phyloP scores from a whole-genome alignment of 2,888 invertebrate species.

The Mythimna ferrago region DNA sequence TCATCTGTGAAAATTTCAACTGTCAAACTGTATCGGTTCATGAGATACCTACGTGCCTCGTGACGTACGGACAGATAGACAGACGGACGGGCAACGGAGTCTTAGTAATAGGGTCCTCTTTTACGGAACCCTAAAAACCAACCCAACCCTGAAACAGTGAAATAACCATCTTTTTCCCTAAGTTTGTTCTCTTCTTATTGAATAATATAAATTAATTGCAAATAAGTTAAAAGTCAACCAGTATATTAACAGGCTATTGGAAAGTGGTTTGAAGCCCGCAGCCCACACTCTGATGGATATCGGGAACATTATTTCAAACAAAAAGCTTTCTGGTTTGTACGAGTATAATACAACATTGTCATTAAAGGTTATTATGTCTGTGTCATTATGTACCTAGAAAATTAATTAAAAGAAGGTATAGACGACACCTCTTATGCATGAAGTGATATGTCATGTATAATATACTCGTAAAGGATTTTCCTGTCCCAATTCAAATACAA shows the following conservation, averaged over 20 bases:
- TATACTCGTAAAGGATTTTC: not conserved
- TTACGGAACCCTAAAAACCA: too few species aligned
- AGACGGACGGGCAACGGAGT: too few species aligned
- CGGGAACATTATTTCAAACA: constrained; percentile 6
- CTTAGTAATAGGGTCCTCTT: too few species aligned
- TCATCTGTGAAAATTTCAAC: too few species aligned
- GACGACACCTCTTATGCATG: not conserved
- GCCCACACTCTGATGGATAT: not conserved
- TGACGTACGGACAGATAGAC: too few species aligned
- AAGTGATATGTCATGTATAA: not conserved
- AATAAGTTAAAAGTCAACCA: too few species aligned
- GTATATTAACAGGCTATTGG: not conserved
- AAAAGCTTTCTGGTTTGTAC: constrained; percentile 10
- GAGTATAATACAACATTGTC: not conserved
- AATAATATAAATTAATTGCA: too few species aligned
- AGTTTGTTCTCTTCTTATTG: too few species aligned
- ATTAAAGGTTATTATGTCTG: not conserved
- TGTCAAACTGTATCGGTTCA: too few species aligned
- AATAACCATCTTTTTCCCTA: too few species aligned
- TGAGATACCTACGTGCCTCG: too few species aligned
- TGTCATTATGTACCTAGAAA: not conserved
- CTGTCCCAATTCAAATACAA: not conserved
- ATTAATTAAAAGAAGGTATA: not conserved
- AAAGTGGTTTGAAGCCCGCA: not conserved
- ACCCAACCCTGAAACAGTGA: too few species aligned